Percentiles rank a stretch among this genome's conserved stretches.
Conservation (phyloP, 2,113 vertebrate genomes). For the Catagonus wagneri region DNA sequence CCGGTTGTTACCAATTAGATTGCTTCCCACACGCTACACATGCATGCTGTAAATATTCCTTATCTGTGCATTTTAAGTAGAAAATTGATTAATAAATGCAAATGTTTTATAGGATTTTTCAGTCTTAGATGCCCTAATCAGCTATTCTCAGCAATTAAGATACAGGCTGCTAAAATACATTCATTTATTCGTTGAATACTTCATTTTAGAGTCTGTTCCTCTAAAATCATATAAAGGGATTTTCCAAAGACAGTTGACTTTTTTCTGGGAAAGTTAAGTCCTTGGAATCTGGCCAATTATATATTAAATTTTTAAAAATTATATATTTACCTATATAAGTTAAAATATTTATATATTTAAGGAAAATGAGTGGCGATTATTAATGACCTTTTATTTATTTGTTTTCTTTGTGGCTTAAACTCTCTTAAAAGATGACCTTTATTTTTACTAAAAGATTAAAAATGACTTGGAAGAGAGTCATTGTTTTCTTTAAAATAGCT, state of each 20-base stretch:
- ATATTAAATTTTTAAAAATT: background rate
- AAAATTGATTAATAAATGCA: background rate
- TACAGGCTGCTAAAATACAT: background rate
- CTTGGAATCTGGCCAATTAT: background rate
- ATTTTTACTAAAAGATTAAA: conserved; percentile 1
- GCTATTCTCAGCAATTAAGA: background rate
- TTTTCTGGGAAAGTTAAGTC: conserved; percentile 15
- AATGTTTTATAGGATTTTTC: background rate
- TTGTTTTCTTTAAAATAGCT: background rate
- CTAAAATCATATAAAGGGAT: background rate
- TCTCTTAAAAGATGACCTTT: background rate
- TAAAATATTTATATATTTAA: conserved; percentile 7
- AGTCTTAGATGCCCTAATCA: background rate
- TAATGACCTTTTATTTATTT: background rate
- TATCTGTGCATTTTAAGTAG: background rate
- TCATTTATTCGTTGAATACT: background rate
- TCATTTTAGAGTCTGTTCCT: background rate
- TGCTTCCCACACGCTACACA: background rate
- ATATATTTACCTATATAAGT: background rate
- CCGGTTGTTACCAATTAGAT: background rate
- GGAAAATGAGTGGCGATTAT: background rate
- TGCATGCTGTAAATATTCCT: background rate
- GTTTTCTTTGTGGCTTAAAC: background rate
- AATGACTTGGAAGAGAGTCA: background rate
- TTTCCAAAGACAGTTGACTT: background rate